Evolutionary conservation across 2,888 invertebrate genomes (phyloP).

Genomic region (Cotesia congregata): DNA sequence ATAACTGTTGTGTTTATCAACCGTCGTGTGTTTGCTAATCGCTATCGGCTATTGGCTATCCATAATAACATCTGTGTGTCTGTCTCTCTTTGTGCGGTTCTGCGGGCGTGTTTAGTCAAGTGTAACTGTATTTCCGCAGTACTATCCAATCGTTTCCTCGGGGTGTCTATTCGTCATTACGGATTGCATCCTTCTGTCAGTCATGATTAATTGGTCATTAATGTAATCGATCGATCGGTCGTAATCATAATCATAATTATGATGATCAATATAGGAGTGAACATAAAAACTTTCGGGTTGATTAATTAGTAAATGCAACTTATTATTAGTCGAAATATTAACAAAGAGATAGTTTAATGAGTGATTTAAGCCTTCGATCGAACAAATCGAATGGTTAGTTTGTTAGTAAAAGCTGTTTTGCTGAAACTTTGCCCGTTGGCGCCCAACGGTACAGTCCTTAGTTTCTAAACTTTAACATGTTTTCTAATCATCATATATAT

Average conservation of each 20-base stretch:
- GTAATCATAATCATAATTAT: background rate
- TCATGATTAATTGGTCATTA: conserved; percentile 4
- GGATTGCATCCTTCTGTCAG: background rate
- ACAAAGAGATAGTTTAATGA: too few relatives aligned
- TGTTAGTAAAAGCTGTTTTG: too few relatives aligned
- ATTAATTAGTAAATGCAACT: too few relatives aligned
- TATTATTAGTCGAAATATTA: too few relatives aligned
- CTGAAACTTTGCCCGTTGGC: too few relatives aligned
- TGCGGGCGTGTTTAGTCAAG: conserved; percentile 3
- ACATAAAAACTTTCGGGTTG: too few relatives aligned
- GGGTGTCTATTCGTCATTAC: background rate
- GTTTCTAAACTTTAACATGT: too few relatives aligned
- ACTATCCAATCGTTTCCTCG: conserved; percentile 5
- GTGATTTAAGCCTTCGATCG: too few relatives aligned
- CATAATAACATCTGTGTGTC: background rate
- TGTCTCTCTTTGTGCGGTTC: background rate
- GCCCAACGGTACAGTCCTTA: too few relatives aligned
- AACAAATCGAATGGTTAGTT: too few relatives aligned
- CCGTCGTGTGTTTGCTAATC: conserved; percentile 32
- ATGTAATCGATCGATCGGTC: background rate
- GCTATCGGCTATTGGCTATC: conserved; percentile 33
- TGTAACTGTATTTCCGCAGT: background rate
- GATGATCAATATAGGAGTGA: background rate
- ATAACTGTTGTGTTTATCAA: conserved; percentile 32
- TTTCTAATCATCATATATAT: too few relatives aligned